Percentiles rank a stretch among this genome's conserved stretches.
phyloP scores from a whole-genome alignment of 2,797 vertebrate genomes.

The Salarias fasciatus region DNA sequence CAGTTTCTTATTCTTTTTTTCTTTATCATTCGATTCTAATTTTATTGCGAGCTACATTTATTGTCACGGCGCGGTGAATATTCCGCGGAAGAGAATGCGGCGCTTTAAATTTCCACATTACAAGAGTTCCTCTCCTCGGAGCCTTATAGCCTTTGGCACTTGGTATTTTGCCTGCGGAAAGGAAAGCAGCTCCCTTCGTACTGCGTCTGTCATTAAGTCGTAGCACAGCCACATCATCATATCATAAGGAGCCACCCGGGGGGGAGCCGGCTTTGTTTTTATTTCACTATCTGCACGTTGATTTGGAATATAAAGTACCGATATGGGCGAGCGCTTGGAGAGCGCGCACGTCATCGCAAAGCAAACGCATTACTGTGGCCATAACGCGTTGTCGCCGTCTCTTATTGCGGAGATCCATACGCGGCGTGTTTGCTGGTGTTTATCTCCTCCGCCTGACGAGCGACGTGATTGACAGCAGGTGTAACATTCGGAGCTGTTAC shows the following conservation, averaged over 20 bases:
- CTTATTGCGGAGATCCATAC: neutral
- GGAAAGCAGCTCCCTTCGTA: slow-evolving; percentile 60
- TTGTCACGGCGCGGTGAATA: slow-evolving; percentile 31
- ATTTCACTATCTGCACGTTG: slow-evolving; percentile 55
- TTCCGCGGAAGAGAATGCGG: slow-evolving; percentile 26
- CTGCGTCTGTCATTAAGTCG: slow-evolving; percentile 66
- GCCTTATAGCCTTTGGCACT: slow-evolving; percentile 71
- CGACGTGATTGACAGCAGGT: slow-evolving; percentile 22
- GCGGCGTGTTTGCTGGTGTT: too few relatives aligned
- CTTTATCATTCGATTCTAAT: slow-evolving; percentile 50
- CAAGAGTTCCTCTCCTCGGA: slow-evolving; percentile 57
- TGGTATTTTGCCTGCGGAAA: slow-evolving; percentile 74
- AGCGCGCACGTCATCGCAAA: slow-evolving; percentile 28
- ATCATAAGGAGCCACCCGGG: slow-evolving; percentile 62
- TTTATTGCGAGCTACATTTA: slow-evolving; percentile 27
- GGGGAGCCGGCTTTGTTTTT: slow-evolving; percentile 43
- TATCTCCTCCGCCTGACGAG: neutral
- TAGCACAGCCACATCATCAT: slow-evolving; percentile 65
- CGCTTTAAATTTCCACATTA: slow-evolving; percentile 64
- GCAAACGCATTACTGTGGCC: slow-evolving; percentile 19
- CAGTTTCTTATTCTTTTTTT: slow-evolving; percentile 44
- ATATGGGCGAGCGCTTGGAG: slow-evolving; percentile 27
- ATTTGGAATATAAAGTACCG: slow-evolving; percentile 67
- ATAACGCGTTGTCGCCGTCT: neutral
- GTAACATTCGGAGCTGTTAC: slow-evolving; percentile 7